Evolutionary conservation across 2,888 invertebrate genomes (phyloP).

Genomic region (Limnephilus rhombicus): DNA sequence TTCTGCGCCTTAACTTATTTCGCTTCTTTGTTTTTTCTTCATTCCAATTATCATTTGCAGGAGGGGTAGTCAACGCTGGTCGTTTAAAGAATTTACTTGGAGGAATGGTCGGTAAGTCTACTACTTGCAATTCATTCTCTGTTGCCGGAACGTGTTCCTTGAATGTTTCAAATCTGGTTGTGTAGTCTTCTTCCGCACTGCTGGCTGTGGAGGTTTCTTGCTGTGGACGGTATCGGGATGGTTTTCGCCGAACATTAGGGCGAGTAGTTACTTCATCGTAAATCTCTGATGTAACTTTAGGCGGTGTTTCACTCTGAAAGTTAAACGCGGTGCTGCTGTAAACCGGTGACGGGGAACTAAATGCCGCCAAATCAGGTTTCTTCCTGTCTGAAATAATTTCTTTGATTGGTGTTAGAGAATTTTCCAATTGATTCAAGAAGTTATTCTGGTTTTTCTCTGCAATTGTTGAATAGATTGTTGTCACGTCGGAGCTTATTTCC

Average conservation of each 20-base stretch:
- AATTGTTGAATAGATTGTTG: conserved; percentile 62
- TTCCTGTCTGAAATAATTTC: conserved; percentile 71
- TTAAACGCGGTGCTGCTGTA: conserved; percentile 20
- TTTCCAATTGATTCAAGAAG: conserved; percentile 60
- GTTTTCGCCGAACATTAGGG: conserved; percentile 56
- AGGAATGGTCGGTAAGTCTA: conserved; percentile 75
- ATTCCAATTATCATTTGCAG: conserved; percentile 67
- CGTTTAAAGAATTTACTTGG: conserved; percentile 75
- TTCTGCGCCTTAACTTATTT: conserved; percentile 75
- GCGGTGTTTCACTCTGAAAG: background rate
- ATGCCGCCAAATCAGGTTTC: conserved; percentile 73
- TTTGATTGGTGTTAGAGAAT: conserved; percentile 53
- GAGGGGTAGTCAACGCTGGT: conserved; percentile 69
- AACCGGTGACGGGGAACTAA: conserved; percentile 57
- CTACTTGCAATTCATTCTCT: conserved; percentile 70
- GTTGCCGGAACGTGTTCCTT: conserved; percentile 66
- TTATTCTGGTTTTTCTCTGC: conserved; percentile 60
- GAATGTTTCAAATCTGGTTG: conserved; percentile 65
- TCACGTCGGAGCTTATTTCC: conserved; percentile 52
- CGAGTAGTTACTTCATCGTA: conserved; percentile 71
- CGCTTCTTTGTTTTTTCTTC: conserved; percentile 74
- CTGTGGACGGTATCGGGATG: conserved; percentile 65
- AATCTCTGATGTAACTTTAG: conserved; percentile 67
- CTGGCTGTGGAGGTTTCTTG: conserved; percentile 69
- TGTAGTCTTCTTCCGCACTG: conserved; percentile 58